Base-by-base conservation (phyloP, 1,140 invertebrate genomes). In the Cyphomyrmex costatus region DNA sequence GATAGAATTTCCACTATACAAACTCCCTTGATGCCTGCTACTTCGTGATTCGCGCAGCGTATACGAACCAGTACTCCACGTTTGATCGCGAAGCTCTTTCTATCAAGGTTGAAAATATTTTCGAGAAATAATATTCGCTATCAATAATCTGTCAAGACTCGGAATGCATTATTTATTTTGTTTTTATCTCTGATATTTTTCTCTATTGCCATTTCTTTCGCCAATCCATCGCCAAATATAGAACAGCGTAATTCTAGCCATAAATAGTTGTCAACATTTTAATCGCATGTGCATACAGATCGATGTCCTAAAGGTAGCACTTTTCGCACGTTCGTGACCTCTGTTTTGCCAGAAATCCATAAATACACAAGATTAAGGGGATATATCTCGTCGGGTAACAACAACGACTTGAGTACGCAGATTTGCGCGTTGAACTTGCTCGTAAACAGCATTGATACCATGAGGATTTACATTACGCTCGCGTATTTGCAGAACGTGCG, bases 1-100 rank as follows among this genome's bases (percentile, higher is more conserved):
- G 84, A 86, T 66, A 61, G 68, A 89, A 89, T 89, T 87, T 63
- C 46, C 74, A 74, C 51, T 84, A 68, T 84, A 87, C 79, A 74
- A 89, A 56, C 68, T 61, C 46, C 19, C 65, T 49, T 63, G 63
- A 49, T 14, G 42, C 51, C 42, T 42, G 85, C 60, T 65, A 30
- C 70, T 49, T 49, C 27, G 65, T 49, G 86, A 56, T 71, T 71
- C 74, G 87, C 68, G 51, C 4, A 2, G 8, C 21, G 73, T 68
- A 27, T 58, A 49, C 73, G 42, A 63, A 79, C 70, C 74, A 85
- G 53, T 21, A n/a, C n/a, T n/a, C 12, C 36, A 19, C 42, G 14
- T n/a, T 42, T 46, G n/a, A 83, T 83, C 71, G 27, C 78, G 7
- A 36, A 56, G 21, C 33, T 10, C 21, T 36, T 80, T 56, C n/a